Percentiles rank a stretch among this genome's conserved stretches.
phyloP scores from a whole-genome alignment of 2,797 vertebrate species.

The Novumbra hubbsi region DNA sequence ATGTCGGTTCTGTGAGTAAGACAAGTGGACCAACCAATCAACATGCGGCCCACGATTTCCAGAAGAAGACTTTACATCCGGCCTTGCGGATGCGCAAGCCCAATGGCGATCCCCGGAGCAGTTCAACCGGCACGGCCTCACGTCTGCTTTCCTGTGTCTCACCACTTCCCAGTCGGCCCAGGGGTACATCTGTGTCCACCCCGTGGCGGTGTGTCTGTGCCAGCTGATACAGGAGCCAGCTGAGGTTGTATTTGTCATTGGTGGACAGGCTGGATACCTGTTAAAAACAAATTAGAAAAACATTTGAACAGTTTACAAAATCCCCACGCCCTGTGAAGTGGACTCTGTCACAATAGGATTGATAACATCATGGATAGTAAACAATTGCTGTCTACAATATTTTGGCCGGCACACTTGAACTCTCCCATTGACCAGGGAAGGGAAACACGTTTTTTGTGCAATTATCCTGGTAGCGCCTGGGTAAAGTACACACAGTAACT shows the following conservation, averaged over 20 bases:
- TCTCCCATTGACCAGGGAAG: too few species aligned
- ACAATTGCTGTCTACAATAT: too few species aligned
- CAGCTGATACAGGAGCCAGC: slow-evolving; percentile 35
- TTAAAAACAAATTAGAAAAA: not conserved
- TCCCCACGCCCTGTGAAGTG: not conserved
- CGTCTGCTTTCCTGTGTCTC: slow-evolving; percentile 5
- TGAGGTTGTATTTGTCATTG: slow-evolving; percentile 18
- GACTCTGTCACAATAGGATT: not conserved
- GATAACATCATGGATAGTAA: not conserved
- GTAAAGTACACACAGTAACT: too few species aligned
- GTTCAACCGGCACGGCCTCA: slow-evolving; percentile 15
- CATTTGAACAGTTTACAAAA: not conserved
- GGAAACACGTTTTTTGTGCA: not conserved
- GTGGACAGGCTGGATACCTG: slow-evolving; percentile 30
- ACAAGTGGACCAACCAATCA: slow-evolving; percentile 17
- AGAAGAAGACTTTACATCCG: slow-evolving; percentile 57
- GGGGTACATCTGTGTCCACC: not conserved
- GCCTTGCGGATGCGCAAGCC: slow-evolving; percentile 6
- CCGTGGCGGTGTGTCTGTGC: slow-evolving; percentile 26
- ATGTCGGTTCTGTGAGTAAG: too few species aligned
- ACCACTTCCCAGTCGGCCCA: not conserved
- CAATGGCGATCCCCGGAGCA: not conserved
- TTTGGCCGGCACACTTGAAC: too few species aligned
- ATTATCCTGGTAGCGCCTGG: too few species aligned
- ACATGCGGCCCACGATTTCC: slow-evolving; percentile 61